Conservation (phyloP, 2,888 invertebrate species). For the Strigamia maritima region DNA sequence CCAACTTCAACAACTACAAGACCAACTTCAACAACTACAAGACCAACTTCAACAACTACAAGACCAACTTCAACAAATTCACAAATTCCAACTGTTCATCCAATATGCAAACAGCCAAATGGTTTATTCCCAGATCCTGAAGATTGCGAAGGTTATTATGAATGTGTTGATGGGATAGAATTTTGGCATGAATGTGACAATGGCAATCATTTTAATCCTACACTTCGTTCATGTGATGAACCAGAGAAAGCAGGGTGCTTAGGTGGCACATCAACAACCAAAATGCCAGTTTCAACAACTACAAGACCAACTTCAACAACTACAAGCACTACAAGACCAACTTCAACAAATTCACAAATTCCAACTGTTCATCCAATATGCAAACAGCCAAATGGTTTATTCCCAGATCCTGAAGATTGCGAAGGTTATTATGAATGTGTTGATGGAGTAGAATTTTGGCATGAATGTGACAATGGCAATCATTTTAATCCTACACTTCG, state of each 20-base stretch:
- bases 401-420: conserved; percentile 40
- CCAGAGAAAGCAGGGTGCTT: conserved; percentile 40
- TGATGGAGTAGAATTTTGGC: conserved; percentile 40
- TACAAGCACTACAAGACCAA: background rate
- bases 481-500: conserved; percentile 40
- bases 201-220: conserved; percentile 32
- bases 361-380: conserved; percentile 36
- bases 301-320: too few species aligned
- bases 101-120: conserved; percentile 37
- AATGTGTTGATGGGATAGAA: conserved; percentile 42
- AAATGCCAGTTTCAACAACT: background rate
- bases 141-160: conserved; percentile 40
- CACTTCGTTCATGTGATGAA: conserved; percentile 37
- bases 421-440: conserved; percentile 41
- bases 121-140: conserved; percentile 41
- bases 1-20: too few species aligned
- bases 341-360: background rate
- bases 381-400: conserved; percentile 38
- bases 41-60: too few species aligned
- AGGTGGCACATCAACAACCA: conserved; percentile 35
- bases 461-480: conserved; percentile 32
- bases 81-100: background rate
- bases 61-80: too few species aligned
- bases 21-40: too few species aligned
- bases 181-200: conserved; percentile 38